phyloP scores from a whole-genome alignment of 2,113 vertebrate species.

The Turnix velox region DNA sequence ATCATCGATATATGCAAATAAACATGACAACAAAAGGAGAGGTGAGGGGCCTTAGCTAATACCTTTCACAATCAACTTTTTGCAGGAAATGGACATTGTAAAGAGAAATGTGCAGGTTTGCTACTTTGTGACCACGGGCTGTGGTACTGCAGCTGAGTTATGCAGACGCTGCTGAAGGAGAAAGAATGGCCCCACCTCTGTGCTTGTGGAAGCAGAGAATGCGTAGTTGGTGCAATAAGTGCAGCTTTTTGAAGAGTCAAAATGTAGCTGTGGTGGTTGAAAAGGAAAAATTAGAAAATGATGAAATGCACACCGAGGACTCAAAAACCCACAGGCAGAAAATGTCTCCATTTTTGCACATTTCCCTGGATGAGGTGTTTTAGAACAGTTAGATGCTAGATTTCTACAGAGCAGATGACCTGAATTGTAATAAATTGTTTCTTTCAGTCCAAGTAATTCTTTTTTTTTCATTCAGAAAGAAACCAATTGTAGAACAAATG shows the following conservation, averaged over 20 bases:
- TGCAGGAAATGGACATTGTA: not conserved
- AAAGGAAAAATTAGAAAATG: not conserved
- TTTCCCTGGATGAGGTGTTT: too few relatives aligned
- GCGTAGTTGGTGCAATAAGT: too few relatives aligned
- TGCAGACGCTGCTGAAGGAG: not conserved
- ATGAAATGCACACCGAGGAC: too few relatives aligned
- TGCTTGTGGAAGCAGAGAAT: not conserved
- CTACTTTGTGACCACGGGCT: not conserved
- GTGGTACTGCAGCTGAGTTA: not conserved
- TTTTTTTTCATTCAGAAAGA: too few relatives aligned
- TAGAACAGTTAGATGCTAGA: too few relatives aligned
- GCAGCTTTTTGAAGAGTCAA: not conserved
- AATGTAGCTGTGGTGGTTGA: not conserved
- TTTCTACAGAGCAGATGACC: too few relatives aligned
- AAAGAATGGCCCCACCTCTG: not conserved
- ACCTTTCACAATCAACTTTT: not conserved
- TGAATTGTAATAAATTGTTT: too few relatives aligned
- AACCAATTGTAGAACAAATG: too few relatives aligned
- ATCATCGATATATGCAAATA: not conserved
- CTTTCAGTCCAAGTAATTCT: too few relatives aligned
- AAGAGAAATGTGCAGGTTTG: not conserved
- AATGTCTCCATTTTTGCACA: too few relatives aligned
- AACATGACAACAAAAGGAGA: not conserved
- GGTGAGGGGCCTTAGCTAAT: not conserved
- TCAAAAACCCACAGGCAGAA: too few relatives aligned